Evolutionary conservation across 2,797 vertebrate species (phyloP).

Genomic region (Hippoglossus hippoglossus): DNA sequence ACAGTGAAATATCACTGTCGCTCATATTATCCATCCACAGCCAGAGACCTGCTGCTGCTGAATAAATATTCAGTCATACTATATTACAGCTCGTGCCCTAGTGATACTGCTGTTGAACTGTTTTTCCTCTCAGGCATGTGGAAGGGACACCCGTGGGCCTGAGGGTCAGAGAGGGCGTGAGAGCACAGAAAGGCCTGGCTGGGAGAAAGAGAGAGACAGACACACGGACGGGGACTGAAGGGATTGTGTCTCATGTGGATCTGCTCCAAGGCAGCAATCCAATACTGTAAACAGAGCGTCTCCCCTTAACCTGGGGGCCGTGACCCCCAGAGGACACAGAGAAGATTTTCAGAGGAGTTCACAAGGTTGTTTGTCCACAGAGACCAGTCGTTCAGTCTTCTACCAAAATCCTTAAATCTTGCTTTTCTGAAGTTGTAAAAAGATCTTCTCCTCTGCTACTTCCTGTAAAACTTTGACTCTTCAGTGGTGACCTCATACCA

Average conservation of each 20-base stretch:
- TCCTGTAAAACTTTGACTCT: constrained; percentile 9
- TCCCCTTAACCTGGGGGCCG: constrained; percentile 51
- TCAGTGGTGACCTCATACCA: constrained; percentile 25
- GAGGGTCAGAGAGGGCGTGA: constrained; percentile 75
- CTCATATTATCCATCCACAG: constrained; percentile 42
- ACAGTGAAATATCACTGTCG: constrained; percentile 41
- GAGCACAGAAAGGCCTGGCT: constrained; percentile 62
- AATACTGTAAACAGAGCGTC: constrained; percentile 71
- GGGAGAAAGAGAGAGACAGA: constrained; percentile 35
- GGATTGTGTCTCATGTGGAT: constrained; percentile 57
- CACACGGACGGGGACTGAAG: constrained; percentile 44
- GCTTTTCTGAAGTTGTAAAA: constrained; percentile 15
- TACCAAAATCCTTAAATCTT: background rate
- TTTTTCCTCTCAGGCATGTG: constrained; percentile 69
- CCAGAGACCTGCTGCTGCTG: constrained; percentile 66
- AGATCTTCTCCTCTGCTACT: background rate
- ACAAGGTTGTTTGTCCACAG: constrained; percentile 31
- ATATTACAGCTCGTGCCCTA: constrained; percentile 47
- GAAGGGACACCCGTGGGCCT: constrained; percentile 62
- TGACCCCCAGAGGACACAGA: constrained; percentile 33
- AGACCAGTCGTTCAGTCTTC: constrained; percentile 11
- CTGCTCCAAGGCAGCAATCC: constrained; percentile 55
- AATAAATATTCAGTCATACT: constrained; percentile 66
- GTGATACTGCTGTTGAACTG: constrained; percentile 43
- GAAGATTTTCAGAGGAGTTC: constrained; percentile 47